Evolutionary conservation across 1,140 invertebrate species (phyloP), one percentile per base, ranked within the genome.

Genomic region (Mercenaria mercenaria): DNA sequence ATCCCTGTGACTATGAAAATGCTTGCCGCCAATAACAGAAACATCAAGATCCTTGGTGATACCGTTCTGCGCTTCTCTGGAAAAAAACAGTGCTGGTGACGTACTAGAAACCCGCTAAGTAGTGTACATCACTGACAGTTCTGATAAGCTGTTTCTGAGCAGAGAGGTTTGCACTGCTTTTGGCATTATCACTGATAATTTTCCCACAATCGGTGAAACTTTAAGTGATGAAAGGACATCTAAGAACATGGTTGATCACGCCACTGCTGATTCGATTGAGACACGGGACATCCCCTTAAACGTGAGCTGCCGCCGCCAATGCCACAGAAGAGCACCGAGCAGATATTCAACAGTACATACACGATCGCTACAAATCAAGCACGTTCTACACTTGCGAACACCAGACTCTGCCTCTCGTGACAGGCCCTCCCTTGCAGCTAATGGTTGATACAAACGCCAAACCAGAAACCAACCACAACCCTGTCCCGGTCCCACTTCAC

Each of bases 341-440:
- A 32, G 61, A 85, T 34, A 50, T 94, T 0, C 6, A 89, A 34
- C 20, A 84, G 18, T 92, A 50, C n/a, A 72, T 91, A 0, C 56
- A 91, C 8, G 50, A 93, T 6, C 64, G 89, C 61, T 91, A 92
- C 69, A 77, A 47, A 20, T 81, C 90, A 18, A 91, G 86, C 79
- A 91, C 92, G n/a, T 67, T 67, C 26, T 32, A 67, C 77, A 91
- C 92, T 32, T 94, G 92, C 79, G 83, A 92, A 26, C 92, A 93
- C 29, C 91, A 92, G 39, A 50, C 88, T 0, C 84, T 91, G 0
- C 91, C 92, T 2, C 23, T 89, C 32, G 93, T 93, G 91, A 37
- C 61, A 4, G 86, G 83, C 3, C 77, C 89, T 39, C 77, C 91
- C 43, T 61, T 92, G 32, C 39, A 72, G 8, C 64, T 92, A 0